phyloP scores from a whole-genome alignment of 2,888 invertebrate species.

The Chesias legatella region DNA sequence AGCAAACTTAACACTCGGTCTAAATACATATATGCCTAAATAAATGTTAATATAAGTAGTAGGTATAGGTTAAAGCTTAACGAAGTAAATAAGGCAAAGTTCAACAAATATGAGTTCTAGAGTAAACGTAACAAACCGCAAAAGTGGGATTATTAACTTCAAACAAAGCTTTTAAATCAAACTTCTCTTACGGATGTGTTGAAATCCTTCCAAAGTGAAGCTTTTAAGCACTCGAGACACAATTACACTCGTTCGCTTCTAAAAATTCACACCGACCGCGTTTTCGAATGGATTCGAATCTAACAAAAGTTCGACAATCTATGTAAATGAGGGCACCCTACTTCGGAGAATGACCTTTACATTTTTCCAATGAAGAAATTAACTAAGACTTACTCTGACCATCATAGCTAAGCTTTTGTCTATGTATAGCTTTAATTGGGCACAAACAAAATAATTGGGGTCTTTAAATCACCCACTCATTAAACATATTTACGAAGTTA shows the following conservation, averaged over 20 bases:
- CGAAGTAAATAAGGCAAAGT: neutral
- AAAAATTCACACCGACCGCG: conserved; percentile 49
- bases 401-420: conserved; percentile 1
- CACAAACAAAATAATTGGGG: no score
- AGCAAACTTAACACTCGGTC: no score
- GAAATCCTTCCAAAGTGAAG: conserved; percentile 53
- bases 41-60: no score
- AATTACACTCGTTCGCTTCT: conserved; percentile 51
- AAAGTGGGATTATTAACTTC: conserved; percentile 29
- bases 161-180: conserved; percentile 37
- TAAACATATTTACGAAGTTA: no score
- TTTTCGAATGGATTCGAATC: conserved; percentile 42
- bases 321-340: conserved; percentile 42
- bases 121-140: conserved; percentile 16
- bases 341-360: conserved; percentile 31
- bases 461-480: no score
- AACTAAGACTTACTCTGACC: conserved; percentile 22
- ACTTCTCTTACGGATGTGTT: conserved; percentile 42
- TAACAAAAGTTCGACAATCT: conserved; percentile 48
- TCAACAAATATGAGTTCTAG: conserved; percentile 8
- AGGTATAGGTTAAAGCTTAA: no score
- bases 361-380: conserved; percentile 31
- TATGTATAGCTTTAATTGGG: neutral
- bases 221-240: conserved; percentile 61
- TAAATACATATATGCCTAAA: no score